Evolutionary conservation across 2,113 vertebrate species (phyloP).

Genomic region (Stegostoma tigrinum): DNA sequence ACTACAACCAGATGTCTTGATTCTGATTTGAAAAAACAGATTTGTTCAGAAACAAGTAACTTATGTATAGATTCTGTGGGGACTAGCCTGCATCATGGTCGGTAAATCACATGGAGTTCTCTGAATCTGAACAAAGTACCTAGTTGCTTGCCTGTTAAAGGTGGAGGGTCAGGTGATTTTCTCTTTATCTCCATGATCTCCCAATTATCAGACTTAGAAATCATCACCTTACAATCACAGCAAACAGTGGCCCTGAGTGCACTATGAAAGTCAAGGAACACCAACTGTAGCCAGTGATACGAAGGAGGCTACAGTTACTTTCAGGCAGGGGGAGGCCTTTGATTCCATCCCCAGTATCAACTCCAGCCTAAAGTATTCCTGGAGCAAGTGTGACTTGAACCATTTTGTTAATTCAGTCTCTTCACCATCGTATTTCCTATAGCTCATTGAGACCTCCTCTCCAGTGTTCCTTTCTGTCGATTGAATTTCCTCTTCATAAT

Average conservation of each 20-base stretch:
- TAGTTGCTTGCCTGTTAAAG: not conserved
- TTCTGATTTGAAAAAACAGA: not conserved
- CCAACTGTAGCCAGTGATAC: not conserved
- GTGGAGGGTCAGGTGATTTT: not conserved
- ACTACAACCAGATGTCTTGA: not conserved
- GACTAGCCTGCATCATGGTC: not conserved
- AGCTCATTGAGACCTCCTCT: not conserved
- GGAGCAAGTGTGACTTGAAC: no score
- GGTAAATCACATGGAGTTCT: not conserved
- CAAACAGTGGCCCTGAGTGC: not conserved
- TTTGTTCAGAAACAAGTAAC: not conserved
- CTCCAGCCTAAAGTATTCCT: no score
- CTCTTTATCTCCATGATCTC: not conserved
- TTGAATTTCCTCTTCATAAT: not conserved
- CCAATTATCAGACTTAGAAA: not conserved
- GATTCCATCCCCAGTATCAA: not conserved
- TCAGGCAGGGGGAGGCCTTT: not conserved
- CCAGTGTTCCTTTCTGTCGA: not conserved
- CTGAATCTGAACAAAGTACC: not conserved
- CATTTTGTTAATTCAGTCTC: no score
- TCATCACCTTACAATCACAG: not conserved
- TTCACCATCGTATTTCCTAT: not conserved
- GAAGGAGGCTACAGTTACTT: not conserved
- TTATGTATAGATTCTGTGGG: not conserved
- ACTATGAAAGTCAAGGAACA: not conserved